phyloP scores from a whole-genome alignment of 2,888 invertebrate species.

The Tholera decimalis region DNA sequence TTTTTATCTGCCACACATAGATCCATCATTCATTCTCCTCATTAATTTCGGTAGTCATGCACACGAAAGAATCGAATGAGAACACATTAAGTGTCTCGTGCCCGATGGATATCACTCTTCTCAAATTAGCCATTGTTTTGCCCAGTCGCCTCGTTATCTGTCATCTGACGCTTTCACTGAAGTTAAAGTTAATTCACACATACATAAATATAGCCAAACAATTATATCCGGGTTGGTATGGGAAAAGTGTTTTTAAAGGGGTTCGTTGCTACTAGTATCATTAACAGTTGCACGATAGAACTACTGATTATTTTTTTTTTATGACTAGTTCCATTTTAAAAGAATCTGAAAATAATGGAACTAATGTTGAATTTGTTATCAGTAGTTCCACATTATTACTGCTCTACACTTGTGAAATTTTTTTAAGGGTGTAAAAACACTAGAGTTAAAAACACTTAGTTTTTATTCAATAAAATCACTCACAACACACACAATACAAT shows the following conservation, averaged over 20 bases:
- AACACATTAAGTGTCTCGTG: constrained; percentile 57
- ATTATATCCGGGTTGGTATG: constrained; percentile 1
- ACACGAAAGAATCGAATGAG: constrained; percentile 33
- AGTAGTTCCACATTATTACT: too few relatives aligned
- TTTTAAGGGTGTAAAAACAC: too few relatives aligned
- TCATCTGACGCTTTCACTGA: constrained; percentile 73
- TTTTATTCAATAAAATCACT: too few relatives aligned
- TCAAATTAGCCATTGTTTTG: constrained; percentile 72
- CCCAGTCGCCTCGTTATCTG: constrained; percentile 61
- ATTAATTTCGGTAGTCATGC: constrained; percentile 31
- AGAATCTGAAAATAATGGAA: too few relatives aligned
- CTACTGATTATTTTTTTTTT: too few relatives aligned
- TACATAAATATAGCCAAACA: constrained; percentile 16
- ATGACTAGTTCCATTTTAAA: too few relatives aligned
- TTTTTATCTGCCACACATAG: not conserved
- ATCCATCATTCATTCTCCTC: constrained; percentile 13
- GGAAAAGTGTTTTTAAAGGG: constrained; percentile 1
- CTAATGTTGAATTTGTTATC: too few relatives aligned
- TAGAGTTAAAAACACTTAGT: too few relatives aligned
- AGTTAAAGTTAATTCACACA: constrained; percentile 53
- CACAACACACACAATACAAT: too few relatives aligned
- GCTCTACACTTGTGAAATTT: too few relatives aligned
- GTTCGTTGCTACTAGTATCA: too few relatives aligned
- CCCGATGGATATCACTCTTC: constrained; percentile 62
- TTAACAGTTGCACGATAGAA: not conserved